phyloP scores from a whole-genome alignment of 2,113 vertebrate genomes.

The Tamias sibiricus region DNA sequence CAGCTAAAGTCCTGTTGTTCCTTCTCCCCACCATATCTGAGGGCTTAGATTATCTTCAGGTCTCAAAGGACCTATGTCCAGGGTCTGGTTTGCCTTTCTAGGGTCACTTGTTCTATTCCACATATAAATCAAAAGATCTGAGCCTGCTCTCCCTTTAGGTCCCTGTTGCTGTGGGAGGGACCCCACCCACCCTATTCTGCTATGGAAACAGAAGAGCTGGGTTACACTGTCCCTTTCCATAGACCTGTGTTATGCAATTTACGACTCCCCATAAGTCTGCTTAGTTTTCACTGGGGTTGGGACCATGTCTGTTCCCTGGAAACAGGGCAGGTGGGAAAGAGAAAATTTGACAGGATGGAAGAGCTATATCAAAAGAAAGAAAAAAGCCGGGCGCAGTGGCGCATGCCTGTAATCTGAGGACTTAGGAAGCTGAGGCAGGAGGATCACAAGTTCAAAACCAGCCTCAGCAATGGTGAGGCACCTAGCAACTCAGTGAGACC shows the following conservation, averaged over 20 bases:
- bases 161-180: neutral
- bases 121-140: neutral
- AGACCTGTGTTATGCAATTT: neutral
- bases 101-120: neutral
- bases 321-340: neutral
- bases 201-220: neutral
- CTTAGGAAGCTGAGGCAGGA: neutral
- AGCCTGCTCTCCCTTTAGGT: neutral
- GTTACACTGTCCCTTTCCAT: too few relatives aligned
- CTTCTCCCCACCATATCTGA: neutral
- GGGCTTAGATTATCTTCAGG: neutral
- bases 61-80: neutral
- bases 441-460: too few relatives aligned
- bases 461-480: too few relatives aligned
- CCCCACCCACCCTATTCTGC: neutral
- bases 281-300: neutral
- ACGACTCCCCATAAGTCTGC: neutral
- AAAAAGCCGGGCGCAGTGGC: neutral
- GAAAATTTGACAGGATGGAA: slow-evolving; percentile 23
- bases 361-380: neutral
- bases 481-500: too few relatives aligned
- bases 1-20: neutral
- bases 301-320: neutral
- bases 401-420: neutral
- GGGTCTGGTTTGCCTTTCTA: neutral